Evolutionary conservation across 2,113 vertebrate species (phyloP).

Genomic region (Thymallus thymallus): DNA sequence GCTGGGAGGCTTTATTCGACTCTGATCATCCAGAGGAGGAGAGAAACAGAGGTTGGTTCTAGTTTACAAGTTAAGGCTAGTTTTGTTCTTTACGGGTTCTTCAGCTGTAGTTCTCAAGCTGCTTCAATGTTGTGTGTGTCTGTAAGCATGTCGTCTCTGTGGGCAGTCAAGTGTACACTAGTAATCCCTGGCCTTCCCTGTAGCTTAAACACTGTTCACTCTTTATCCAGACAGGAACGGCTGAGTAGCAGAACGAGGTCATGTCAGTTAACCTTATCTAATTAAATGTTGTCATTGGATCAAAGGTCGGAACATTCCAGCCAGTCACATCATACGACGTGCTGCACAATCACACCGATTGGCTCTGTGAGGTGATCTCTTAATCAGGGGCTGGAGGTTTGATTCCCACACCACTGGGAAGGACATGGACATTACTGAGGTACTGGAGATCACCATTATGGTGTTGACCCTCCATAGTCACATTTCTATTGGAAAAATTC

Average conservation of each 20-base stretch:
- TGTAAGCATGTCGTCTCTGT: conserved; percentile 22
- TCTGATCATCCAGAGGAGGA: conserved; percentile 6
- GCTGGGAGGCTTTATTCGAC: conserved; percentile 18
- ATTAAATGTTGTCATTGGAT: conserved; percentile 74
- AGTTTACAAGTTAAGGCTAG: background rate
- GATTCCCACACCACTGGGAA: conserved; percentile 52
- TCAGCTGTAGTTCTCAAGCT: background rate
- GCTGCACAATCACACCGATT: conserved; percentile 68
- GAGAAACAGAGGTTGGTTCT: background rate
- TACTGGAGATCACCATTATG: conserved; percentile 8
- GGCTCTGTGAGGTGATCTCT: conserved; percentile 51
- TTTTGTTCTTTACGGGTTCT: conserved; percentile 7
- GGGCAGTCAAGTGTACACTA: conserved; percentile 27
- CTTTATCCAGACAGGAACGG: conserved; percentile 46
- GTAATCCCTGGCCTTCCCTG: conserved; percentile 42
- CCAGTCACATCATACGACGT: conserved; percentile 61
- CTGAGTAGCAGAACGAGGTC: conserved; percentile 59
- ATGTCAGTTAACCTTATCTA: conserved; percentile 75
- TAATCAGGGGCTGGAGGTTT: conserved; percentile 48
- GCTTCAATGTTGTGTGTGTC: background rate
- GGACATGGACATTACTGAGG: background rate
- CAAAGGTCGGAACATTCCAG: conserved; percentile 72
- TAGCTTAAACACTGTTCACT: conserved; percentile 56
- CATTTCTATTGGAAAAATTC: background rate
- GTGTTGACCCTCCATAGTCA: background rate